Evolutionary conservation across 2,113 vertebrate genomes (phyloP), one percentile per base, ranked within the genome.

Genomic region (Myanophis thanlyinensis): DNA sequence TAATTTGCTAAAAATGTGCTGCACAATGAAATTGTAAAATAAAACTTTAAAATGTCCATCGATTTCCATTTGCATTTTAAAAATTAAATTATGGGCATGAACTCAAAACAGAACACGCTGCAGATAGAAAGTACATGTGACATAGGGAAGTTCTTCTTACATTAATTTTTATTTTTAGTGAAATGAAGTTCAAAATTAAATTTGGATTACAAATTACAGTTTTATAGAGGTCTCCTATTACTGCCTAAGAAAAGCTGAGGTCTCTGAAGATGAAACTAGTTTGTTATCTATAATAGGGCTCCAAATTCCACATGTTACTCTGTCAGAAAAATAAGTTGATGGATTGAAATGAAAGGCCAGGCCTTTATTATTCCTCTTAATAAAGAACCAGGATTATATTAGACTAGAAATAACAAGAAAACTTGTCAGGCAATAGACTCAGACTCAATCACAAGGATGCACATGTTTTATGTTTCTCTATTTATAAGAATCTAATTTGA

Each of bases 131-230:
- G 80, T 94, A 94, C 84, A 94, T 94, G 89, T 93, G 94, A 94
- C 94, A 92, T 46, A 92, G 59, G 90, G 92, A 97, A 90, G 95
- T 95, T 95, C 95, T 96, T 96, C 94, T 93, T 94, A 95, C 95
- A 97, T 97, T 98, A 97, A 97, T 97, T 98, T 97, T 96, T 93
- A 95, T 97, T 97, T 97, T 96, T 96, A 94, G 96, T 95, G 96
- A 97, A 96, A 97, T 97, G 95, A 97, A 96, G 95, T 96, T 97
- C 96, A 96, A 98, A 98, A 97, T 98, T 97, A 97, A 97, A 97
- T 97, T 97, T 96, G 96, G 97, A 98, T 98, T 97, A 96, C 96
- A 97, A 98, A 98, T 98, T 97, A 97, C 95, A 97, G 96, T 96
- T 97, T 96, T 97, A 94, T 97, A 96, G 94, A 92, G 95, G 92